These are phyloP conservation scores for Epizoanthus stellaris DNA, from an alignment of 92 coral and sea anemone species.

Conservation along the genomic window DNA sequence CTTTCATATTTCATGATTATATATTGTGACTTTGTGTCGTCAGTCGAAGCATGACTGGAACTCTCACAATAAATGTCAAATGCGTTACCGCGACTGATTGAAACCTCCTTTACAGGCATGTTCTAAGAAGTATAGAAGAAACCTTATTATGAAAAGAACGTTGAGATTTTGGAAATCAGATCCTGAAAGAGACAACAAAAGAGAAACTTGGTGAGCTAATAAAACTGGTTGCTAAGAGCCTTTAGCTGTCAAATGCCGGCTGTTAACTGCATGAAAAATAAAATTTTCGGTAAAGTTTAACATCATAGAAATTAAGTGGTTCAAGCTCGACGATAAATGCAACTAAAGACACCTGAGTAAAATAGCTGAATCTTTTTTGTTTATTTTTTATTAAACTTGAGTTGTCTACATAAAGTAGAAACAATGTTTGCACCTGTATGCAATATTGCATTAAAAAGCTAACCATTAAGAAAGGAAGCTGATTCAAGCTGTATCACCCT, in stretches of 20 bases:
- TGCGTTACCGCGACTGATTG: neutral
- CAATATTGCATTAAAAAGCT: conserved; percentile 3
- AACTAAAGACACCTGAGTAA: neutral
- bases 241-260: neutral
- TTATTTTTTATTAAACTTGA: conserved; percentile 26
- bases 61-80: neutral
- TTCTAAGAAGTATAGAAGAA: neutral
- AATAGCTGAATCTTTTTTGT: neutral
- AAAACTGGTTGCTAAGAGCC: conserved; percentile 26
- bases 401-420: conserved; percentile 15
- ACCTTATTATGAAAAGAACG: neutral
- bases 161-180: conserved; percentile 21
- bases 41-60: neutral
- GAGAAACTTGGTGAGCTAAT: neutral
- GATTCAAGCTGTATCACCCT: neutral
- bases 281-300: neutral
- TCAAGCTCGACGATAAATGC: too few relatives aligned
- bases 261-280: neutral
- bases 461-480: neutral
- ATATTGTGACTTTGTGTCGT: conserved; percentile 3
- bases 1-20: neutral
- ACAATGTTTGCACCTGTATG: conserved; percentile 38
- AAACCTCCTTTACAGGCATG: neutral
- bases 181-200: conserved; percentile 9
- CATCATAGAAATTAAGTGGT: neutral